These are phyloP conservation scores for Hephaestus fuliginosus DNA, from an alignment of 2,797 vertebrate genomes.

Conservation along the genomic window DNA sequence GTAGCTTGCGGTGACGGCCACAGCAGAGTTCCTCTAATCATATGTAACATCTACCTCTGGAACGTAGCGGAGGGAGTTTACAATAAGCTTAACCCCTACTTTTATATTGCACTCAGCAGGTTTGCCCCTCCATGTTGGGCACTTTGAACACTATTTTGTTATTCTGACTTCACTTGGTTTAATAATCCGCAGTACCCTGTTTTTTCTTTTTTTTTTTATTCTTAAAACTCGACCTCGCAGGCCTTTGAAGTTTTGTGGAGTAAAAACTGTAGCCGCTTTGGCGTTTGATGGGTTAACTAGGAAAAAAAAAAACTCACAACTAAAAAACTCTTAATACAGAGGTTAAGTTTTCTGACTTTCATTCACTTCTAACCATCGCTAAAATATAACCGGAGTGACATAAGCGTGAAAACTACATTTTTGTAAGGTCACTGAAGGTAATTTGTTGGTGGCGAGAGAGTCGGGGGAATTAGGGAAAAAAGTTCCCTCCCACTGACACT, in stretches of 20 bases:
- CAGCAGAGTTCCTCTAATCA: conserved; percentile 87
- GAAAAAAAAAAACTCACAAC: conserved; percentile 16
- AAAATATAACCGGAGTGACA: conserved; percentile 24
- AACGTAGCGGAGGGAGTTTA: conserved; percentile 88
- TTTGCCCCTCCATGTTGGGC: conserved; percentile 86
- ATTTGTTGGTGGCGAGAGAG: conserved; percentile 87
- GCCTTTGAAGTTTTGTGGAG: conserved; percentile 75
- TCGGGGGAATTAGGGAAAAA: conserved; percentile 81
- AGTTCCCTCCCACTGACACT: conserved; percentile 74
- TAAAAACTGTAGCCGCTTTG: conserved; percentile 53
- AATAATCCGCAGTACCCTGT: conserved; percentile 83
- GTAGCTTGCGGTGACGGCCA: conserved; percentile 83
- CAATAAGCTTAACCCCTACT: conserved; percentile 92
- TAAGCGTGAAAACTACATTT: conserved; percentile 73
- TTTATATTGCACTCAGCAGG: conserved; percentile 90
- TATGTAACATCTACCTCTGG: conserved; percentile 87
- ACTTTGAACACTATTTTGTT: conserved; percentile 90
- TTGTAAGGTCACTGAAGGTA: conserved; percentile 90
- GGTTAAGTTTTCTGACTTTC: conserved; percentile 38
- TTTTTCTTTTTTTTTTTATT: conserved; percentile 42
- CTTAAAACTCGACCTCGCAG: conserved; percentile 50
- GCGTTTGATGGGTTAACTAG: conserved; percentile 51
- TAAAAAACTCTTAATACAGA: conserved; percentile 41
- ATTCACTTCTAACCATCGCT: not conserved
- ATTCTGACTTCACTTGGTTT: conserved; percentile 87